A percentile compares a stretch with the other conserved stretches of the same genome.
Evolutionary conservation across 2,888 invertebrate species (phyloP).

Genomic region (Torymus texanus): DNA sequence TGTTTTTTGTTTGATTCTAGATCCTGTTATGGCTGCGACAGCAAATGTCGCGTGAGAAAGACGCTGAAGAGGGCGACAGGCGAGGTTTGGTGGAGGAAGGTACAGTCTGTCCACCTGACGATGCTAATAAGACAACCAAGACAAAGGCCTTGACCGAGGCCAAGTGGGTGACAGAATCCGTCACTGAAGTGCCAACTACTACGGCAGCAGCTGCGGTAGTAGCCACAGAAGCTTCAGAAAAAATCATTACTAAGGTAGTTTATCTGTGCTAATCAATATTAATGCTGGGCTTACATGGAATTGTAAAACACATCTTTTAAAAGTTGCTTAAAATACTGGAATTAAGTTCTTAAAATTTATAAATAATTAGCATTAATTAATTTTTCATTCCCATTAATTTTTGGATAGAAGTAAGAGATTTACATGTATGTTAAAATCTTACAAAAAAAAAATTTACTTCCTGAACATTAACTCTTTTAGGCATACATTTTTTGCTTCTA

Average conservation of each 20-base stretch:
- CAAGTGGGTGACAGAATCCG: slow-evolving; percentile 69
- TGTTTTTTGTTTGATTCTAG: slow-evolving; percentile 55
- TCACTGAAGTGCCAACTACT: slow-evolving; percentile 44
- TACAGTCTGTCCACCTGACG: slow-evolving; percentile 65
- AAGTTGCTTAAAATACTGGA: no score
- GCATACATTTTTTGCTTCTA: no score
- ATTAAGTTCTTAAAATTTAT: no score
- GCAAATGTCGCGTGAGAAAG: slow-evolving; percentile 75
- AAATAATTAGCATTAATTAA: no score
- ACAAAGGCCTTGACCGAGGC: slow-evolving; percentile 67
- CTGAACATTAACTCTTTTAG: no score
- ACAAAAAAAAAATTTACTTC: no score
- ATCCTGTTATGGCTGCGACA: slow-evolving; percentile 74
- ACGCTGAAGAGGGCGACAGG: slow-evolving; percentile 73
- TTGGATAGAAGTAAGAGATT: no score
- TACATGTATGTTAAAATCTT: no score
- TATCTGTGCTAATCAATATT: no score
- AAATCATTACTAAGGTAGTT: slow-evolving; percentile 60
- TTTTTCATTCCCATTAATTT: no score
- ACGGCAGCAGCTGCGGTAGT: slow-evolving; percentile 26
- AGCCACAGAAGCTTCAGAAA: slow-evolving; percentile 48
- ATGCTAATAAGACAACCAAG: slow-evolving; percentile 61
- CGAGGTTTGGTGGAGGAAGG: slow-evolving; percentile 73
- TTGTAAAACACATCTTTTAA: no score
- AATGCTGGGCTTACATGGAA: no score